Base-by-base conservation (phyloP, 1,140 invertebrate species). In the Zaprionus taronus region DNA sequence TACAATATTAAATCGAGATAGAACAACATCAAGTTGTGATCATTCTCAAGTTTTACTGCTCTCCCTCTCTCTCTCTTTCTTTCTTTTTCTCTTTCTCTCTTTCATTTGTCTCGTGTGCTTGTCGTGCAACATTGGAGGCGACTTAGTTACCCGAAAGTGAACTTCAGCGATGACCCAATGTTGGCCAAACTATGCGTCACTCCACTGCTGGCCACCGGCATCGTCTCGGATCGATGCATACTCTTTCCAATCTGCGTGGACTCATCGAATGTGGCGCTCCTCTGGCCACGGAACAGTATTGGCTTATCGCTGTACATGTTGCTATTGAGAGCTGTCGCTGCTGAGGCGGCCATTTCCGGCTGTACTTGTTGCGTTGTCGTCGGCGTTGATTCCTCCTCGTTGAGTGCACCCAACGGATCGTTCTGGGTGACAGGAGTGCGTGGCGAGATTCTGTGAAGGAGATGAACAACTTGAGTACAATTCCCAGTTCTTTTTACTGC, bases 371-470 rank as follows among this genome's bases (percentile, higher is more conserved):
- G 60, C 31, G 22, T n/a, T 22, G 79, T 68, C 17, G 58, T 70
- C 51, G 90, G 67, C 17, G 75, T 75, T 11, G 49, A 62, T 36
- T 92, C 86, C 41, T 93, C 93, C 79, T 95, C 94, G 60, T 94
- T 94, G 47, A 98, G 94, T 28, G 97, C 97, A 11, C 98, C 98
- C 26, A 99, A 93, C 1, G 98, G 98, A 94, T 98, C 98, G 92
- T 98, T 98, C 91, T 97, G 95, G 2, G 97, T 97, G 1, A 98
- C 97, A 2, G 97, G 96, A 22, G 97, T 97, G 51, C 97, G 94
- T 20, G 96, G 94, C 26, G 95, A 95, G 69, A 95, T 93, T 91
- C 95, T 96, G 22, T 14, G 0, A 6, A 28, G 9, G 1, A 44
- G 11, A 5, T 65, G 24, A 55, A 41, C 22, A 1, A 26, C 41